Conservation (phyloP, 2,113 vertebrate species). For the Rattus norvegicus region DNA sequence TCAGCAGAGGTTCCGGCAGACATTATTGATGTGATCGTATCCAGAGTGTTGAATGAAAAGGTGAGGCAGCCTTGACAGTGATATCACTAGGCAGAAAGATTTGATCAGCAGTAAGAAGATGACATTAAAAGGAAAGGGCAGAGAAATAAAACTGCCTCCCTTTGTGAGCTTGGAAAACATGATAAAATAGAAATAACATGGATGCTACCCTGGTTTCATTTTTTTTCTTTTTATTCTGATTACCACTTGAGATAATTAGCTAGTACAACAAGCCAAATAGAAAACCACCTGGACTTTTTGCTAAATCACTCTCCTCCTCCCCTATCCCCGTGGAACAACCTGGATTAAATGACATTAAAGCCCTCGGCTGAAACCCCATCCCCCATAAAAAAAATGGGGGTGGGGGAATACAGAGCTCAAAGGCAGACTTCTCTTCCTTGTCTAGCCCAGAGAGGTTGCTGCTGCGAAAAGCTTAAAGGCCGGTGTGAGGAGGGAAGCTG, state of each 20-base stretch:
- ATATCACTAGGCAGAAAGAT: conserved; percentile 29
- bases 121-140: conserved; percentile 61
- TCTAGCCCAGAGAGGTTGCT: conserved; percentile 77
- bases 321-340: conserved; percentile 56
- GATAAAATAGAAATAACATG: conserved; percentile 81
- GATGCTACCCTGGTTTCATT: conserved; percentile 77
- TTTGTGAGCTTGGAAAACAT: conserved; percentile 83
- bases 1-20: not conserved
- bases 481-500: conserved; percentile 75
- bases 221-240: conserved; percentile 81
- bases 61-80: conserved; percentile 23
- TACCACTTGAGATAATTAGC: conserved; percentile 83
- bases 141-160: conserved; percentile 65
- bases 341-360: conserved; percentile 73
- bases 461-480: conserved; percentile 60
- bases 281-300: conserved; percentile 60
- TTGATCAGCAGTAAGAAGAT: conserved; percentile 36
- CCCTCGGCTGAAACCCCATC: conserved; percentile 49
- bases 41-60: conserved; percentile 41
- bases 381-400: not conserved
- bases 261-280: conserved; percentile 71
- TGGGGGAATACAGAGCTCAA: conserved; percentile 57
- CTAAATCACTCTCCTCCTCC: not conserved
- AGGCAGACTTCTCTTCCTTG: conserved; percentile 71
- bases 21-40: conserved; percentile 40